These are phyloP conservation scores for Erynnis tages DNA, from an alignment of 2,888 invertebrate species.

Conservation along the genomic window DNA sequence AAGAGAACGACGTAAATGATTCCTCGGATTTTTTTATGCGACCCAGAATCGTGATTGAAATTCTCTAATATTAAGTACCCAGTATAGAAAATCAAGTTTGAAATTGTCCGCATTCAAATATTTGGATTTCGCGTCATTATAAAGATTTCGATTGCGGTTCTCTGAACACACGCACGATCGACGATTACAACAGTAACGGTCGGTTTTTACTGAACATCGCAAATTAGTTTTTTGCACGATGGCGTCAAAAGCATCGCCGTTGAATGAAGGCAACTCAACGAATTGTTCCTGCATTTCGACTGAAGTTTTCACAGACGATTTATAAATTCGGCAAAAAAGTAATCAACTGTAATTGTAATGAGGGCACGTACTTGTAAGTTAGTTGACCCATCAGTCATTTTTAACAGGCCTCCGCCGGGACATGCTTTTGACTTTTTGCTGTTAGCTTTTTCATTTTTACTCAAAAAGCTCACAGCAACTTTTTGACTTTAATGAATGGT, in stretches of 20 bases:
- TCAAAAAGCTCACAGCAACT: not conserved
- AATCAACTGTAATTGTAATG: constrained; percentile 24
- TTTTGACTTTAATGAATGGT: not conserved
- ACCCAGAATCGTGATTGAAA: constrained; percentile 23
- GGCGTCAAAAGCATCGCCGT: constrained; percentile 14
- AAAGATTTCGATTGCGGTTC: constrained; percentile 32
- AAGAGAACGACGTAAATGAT: constrained; percentile 15
- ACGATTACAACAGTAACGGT: constrained; percentile 40
- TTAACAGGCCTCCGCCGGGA: not conserved
- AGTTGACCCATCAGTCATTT: constrained; percentile 21
- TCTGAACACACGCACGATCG: constrained; percentile 40
- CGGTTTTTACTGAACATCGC: constrained; percentile 38
- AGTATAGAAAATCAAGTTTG: constrained; percentile 17
- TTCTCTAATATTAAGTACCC: constrained; percentile 7
- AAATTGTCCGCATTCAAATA: constrained; percentile 19
- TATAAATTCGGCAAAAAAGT: constrained; percentile 19
- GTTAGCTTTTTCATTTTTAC: not conserved
- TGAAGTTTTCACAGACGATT: constrained; percentile 22
- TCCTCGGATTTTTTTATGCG: constrained; percentile 4
- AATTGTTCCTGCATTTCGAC: constrained; percentile 23
- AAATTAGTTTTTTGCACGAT: constrained; percentile 40
- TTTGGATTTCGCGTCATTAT: constrained; percentile 29
- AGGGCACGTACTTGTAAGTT: constrained; percentile 12
- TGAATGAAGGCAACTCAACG: constrained; percentile 16
- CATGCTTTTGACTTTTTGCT: not conserved